Evolutionary conservation across 2,113 vertebrate species (phyloP), one percentile per base, ranked within the genome.

Genomic region (Syngnathus typhle): DNA sequence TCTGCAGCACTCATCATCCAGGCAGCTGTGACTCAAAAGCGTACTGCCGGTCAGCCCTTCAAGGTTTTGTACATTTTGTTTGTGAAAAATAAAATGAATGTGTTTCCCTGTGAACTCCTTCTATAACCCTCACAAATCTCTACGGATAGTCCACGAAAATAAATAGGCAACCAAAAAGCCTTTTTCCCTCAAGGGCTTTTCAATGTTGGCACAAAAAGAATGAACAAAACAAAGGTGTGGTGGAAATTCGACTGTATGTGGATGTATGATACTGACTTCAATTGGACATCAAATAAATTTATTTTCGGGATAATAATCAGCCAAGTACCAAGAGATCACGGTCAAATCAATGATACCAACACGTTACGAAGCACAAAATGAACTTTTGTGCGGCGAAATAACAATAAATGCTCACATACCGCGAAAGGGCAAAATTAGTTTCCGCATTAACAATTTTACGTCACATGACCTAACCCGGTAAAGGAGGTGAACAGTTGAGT

Each of bases 51-150:
- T 77, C 70, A 79, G 68, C 62, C 70, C 56, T 43, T 62, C 32
- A 65, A 32, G 73, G 68, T 72, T 23, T 78, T 76, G 56, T 43
- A 66, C 46, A 59, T 61, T 69, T 43, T 2, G 32, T 67, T 65
- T 71, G 61, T 47, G 18, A 43, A 51, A 62, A 82, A 27, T 23
- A 46, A 68, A 68, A 68, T 27, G 0, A 71, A 84, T 73, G 18
- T 18, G 43, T 77, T 78, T 80, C 67, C 49, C 68, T 7, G 15
- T 11, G 59, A 41, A 59, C 55, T 39, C 36, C 61, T 18, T 38
- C 27, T 64, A 41, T 46, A 43, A 83, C 80, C 60, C 81, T 37
- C 1, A 23, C 64, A 58, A 52, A 39, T 73, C 65, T 74, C 12
- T 7, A 12, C 27, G 73, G 73, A 67, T 76, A 79, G 68, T 0